Evolutionary conservation across 2,113 vertebrate genomes (phyloP), one percentile per base, ranked within the genome.

Genomic region (Pheucticus melanocephalus): DNA sequence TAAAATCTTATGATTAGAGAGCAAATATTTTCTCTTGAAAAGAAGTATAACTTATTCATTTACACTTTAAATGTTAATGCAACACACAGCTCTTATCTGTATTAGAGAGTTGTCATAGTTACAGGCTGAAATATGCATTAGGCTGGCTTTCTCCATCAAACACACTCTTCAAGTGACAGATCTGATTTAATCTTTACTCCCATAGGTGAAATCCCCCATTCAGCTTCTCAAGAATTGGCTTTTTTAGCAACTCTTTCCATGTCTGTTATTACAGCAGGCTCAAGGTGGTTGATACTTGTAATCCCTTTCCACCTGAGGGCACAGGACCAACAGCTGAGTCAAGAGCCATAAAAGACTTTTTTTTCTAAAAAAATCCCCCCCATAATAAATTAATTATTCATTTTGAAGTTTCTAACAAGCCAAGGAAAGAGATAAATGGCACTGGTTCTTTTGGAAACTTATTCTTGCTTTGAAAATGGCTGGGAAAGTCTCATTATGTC

Each of bases 21-120:
- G 80, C 86, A 95, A 93, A 94, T 95, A 88, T 92, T 90, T 93
- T 90, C 50, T 72, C 76, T 72, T 82, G 40, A 64, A 93, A 93
- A 83, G 57, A 53, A 82, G 14, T 72, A 56, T 90, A 82, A 94
- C 63, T 93, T 94, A 85, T 44, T 92, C 63, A 92, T 87, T 96
- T 75, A 84, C 33, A 78, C 66, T 79, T 92, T 27, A 88, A 95
- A 83, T 88, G 71, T 88, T 95, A 82, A 86, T 94, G 93, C 37
- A 82, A 50, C 40, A 71, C 56, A 44, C 70, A 69, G 66, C 79
- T 92, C 57, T 95, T 90, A 68, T 66, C 85, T 92, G 18, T 82
- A 65, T 64, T 82, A 76, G 48, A 84, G 64, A 77, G 79, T 90
- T 94, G 93, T 92, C 86, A 92, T 69, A 93, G 91, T 56, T 95